Base-by-base conservation (phyloP, 2,888 invertebrate species). In the Criorhina ranunculi region DNA sequence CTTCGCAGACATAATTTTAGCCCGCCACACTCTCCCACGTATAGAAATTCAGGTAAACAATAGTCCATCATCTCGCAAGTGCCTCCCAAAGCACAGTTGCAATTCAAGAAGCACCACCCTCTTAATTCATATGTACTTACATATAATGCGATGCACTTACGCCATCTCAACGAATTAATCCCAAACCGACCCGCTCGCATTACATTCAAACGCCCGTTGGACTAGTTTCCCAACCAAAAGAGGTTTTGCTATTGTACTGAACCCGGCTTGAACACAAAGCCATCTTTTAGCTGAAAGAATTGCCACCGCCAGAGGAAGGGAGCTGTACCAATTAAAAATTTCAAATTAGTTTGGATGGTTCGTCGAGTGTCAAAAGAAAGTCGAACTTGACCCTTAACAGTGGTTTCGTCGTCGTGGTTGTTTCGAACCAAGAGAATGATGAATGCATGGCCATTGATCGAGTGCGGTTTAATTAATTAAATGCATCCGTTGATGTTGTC, bases 311-410 rank as follows among this genome's bases (percentile, higher is more conserved):
- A 12, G 33, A 44, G 31, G 12, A 11, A 49, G 4, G 8, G 51
- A 53, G 46, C 66, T n/a, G n/a, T n/a, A n/a, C n/a, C n/a, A 80
- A 80, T 75, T 67, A 60, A 60, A 67, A 49, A 31, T n/a, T n/a
- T n/a, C n/a, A n/a, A n/a, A n/a, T 44, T 3, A 40, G 70, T 64
- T 70, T 69, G 69, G 80, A 75, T 62, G 55, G 51, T 24, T 24
- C 66, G 57, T 51, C 62, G 19, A 64, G 67, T 76, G 76, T 70
- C 76, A 64, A 55, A 64, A 40, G 55, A 40, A 62, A 46, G 40
- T 17, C 66, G 75, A 64, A 66, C 75, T 75, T 75, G 75, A 66
- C 75, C 55, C 57, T 17, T 3, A 19, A 29, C 46, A 62, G 42
- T 55, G 59, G 24, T 31, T 42, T 17, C 12, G 19, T 42, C 42